Conservation (phyloP, 2,797 vertebrate genomes). For the Pseudomugil tenellus region DNA sequence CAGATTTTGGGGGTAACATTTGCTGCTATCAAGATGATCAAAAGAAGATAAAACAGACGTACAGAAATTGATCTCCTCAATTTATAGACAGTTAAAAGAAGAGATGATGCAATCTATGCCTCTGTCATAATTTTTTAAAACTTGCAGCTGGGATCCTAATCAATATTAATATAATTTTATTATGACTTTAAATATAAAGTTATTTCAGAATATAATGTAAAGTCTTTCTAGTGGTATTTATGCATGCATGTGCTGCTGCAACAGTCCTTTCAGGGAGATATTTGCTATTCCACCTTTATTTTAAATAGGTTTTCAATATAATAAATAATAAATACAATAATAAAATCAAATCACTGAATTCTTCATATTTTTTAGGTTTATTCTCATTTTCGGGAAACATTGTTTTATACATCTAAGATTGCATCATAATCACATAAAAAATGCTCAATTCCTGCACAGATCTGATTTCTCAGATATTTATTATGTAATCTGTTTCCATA, state of each 20-base stretch:
- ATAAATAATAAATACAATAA: too few species aligned
- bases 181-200: not conserved
- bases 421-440: too few species aligned
- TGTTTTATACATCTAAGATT: too few species aligned
- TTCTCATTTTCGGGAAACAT: not conserved
- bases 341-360: too few species aligned
- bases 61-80: not conserved
- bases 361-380: not conserved
- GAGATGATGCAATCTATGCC: not conserved
- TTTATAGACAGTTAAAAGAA: not conserved
- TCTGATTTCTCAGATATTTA: not conserved
- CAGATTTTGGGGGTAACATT: constrained; percentile 4
- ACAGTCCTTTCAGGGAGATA: not conserved
- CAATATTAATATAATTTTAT: not conserved
- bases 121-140: not conserved
- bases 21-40: constrained; percentile 1
- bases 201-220: not conserved
- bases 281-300: too few species aligned
- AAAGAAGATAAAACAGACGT: not conserved
- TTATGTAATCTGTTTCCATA: not conserved
- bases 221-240: not conserved
- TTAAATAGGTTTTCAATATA: too few species aligned
- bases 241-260: not conserved
- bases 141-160: too few species aligned
- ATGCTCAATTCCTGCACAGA: too few species aligned